Conservation (phyloP, 53 echinoderm and acorn worm species). For the Patiria pectinifera region DNA sequence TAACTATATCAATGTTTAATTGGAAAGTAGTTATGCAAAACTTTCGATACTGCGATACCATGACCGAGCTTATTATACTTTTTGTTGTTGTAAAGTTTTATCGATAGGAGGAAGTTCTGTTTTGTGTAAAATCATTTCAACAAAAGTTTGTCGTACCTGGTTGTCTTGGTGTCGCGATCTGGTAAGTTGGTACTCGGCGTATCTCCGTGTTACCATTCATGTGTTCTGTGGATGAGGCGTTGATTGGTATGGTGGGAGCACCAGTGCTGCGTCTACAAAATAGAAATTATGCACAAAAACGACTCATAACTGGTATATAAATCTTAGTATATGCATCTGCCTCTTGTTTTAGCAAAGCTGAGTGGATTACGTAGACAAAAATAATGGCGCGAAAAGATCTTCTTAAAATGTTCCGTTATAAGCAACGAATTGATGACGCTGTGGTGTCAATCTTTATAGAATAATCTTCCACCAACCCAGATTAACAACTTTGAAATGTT, state of each 20-base stretch:
- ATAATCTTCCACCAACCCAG: too few relatives aligned
- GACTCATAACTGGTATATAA: not conserved
- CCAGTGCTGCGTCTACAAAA: constrained; percentile 26
- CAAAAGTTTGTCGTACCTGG: not conserved
- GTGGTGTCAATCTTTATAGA: too few relatives aligned
- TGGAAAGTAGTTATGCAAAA: too few relatives aligned
- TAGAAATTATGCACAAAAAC: not conserved
- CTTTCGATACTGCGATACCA: too few relatives aligned
- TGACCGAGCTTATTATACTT: too few relatives aligned
- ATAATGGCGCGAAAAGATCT: not conserved
- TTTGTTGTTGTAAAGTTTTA: too few relatives aligned
- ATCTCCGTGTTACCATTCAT: constrained; percentile 58
- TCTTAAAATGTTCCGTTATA: not conserved
- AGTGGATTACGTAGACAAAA: too few relatives aligned
- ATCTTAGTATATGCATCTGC: not conserved
- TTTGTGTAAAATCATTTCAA: not conserved
- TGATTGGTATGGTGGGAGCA: constrained; percentile 50
- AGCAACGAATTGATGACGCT: too few relatives aligned
- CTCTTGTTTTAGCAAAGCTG: not conserved
- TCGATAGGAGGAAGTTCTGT: too few relatives aligned
- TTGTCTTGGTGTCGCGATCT: constrained; percentile 39
- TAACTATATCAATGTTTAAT: too few relatives aligned
- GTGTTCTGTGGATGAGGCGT: constrained; percentile 58
- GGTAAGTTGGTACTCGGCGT: constrained; percentile 54
- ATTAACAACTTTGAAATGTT: too few relatives aligned